phyloP scores from a whole-genome alignment of 2,888 invertebrate genomes.

The Eristalinus aeneus region DNA sequence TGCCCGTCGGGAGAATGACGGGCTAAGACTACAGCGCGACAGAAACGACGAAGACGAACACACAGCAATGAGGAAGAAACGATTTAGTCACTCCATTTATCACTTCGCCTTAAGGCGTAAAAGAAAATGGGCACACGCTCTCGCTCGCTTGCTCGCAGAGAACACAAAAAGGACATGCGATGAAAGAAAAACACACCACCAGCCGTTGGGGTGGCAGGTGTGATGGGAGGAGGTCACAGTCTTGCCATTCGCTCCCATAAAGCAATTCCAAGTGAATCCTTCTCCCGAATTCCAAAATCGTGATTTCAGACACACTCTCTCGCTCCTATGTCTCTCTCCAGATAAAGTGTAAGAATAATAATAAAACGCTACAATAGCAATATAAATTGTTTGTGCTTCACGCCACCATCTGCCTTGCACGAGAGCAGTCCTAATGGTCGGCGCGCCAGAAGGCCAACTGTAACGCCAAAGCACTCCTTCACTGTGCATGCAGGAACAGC shows the following conservation, averaged over 20 bases:
- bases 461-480: neutral
- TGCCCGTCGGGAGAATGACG: neutral
- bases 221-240: slow-evolving; percentile 7
- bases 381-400: slow-evolving; percentile 65
- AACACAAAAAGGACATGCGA: slow-evolving; percentile 1
- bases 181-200: slow-evolving; percentile 12
- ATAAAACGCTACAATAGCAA: slow-evolving; percentile 66
- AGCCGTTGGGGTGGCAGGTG: neutral
- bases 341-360: slow-evolving; percentile 69
- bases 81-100: slow-evolving; percentile 71
- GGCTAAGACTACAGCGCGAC: neutral
- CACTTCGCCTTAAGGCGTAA: slow-evolving; percentile 64
- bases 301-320: neutral
- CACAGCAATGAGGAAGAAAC: slow-evolving; percentile 55
- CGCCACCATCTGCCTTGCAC: neutral
- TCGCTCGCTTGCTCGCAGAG: neutral
- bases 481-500: slow-evolving; percentile 44
- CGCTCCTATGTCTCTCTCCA: slow-evolving; percentile 19
- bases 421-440: slow-evolving; percentile 45
- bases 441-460: slow-evolving; percentile 19
- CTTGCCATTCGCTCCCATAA: slow-evolving; percentile 43
- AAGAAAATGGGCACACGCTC: slow-evolving; percentile 53
- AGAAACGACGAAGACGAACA: slow-evolving; percentile 3
- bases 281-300: neutral
- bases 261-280: slow-evolving; percentile 41